Conservation (phyloP, 2,888 invertebrate genomes). For the Xylota sylvarum region DNA sequence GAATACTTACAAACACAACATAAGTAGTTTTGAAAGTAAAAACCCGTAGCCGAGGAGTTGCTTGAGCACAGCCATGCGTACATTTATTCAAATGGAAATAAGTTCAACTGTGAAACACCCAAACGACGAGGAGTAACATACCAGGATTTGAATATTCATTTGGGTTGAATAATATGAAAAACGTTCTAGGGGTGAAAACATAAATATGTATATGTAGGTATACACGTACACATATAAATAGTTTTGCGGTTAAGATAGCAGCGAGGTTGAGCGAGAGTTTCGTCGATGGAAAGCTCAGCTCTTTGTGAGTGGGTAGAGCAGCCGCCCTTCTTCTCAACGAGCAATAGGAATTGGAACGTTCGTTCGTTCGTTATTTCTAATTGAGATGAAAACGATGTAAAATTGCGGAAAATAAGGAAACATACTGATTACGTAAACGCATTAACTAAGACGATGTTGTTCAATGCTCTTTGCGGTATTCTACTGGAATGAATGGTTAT, state of each 20-base stretch:
- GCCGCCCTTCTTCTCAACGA: background rate
- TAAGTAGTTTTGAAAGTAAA: constrained; percentile 18
- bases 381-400: constrained; percentile 65
- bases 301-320: background rate
- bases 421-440: constrained; percentile 57
- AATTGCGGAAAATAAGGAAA: constrained; percentile 63
- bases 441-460: constrained; percentile 59
- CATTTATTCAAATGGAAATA: constrained; percentile 64
- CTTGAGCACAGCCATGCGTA: constrained; percentile 10
- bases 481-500: constrained; percentile 32
- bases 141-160: constrained; percentile 72
- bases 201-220: background rate
- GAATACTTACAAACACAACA: constrained; percentile 53
- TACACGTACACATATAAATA: background rate
- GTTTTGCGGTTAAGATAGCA: background rate
- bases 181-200: constrained; percentile 36
- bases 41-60: background rate
- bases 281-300: constrained; percentile 18
- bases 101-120: constrained; percentile 49
- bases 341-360: constrained; percentile 31
- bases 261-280: background rate
- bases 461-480: constrained; percentile 37
- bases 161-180: constrained; percentile 61
- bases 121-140: constrained; percentile 46
- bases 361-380: constrained; percentile 61